Base-by-base conservation (phyloP, 64 coral and sea anemone genomes). In the Pachyseris speciosa region DNA sequence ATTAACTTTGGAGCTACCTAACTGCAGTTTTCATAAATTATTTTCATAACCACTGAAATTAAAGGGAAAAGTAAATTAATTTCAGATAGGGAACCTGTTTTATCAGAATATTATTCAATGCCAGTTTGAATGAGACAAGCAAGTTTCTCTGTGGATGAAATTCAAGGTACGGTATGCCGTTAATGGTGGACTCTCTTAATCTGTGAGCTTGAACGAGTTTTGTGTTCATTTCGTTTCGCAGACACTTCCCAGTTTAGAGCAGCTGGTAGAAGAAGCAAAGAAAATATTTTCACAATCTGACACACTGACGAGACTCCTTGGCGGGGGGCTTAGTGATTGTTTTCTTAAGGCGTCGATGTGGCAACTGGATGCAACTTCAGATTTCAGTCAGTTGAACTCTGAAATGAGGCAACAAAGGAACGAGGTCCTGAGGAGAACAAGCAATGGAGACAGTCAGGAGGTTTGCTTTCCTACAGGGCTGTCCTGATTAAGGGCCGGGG, bases 281-380 rank as follows among this genome's bases (percentile, higher is more conserved):
- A 61, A 84, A 73, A 39, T 36, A n/a, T 28, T 84, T 7, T 41
- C 67, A 16, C 30, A 60, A 22, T 84, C 89, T 37, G 42, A 11
- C 24, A 60, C 37, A 60, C 20, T 84, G 64, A 47, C 60, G 40
- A 53, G 20, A 30, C 48, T 41, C 22, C 44, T 91, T 44, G 65
- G 78, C 34, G 67, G 69, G 51, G 65, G 78, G 11, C 36, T 91
- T 7, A 70, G 77, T 84, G 78, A 91, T 38, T 70, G 76, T 29
- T 84, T 91, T 69, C 79, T 80, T 29, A 84, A 84, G 19, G 89
- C 77, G 1, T 68, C 89, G 16, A 63, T 61, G 12, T 81, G 77
- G 33, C 31, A 63, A 40, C 20, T 81, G 31, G 33, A 61, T 37
- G 77, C 2, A 40, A 40, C 1, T 25, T 19, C n/a, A 40, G 53